Evolutionary conservation across 37 sponge, comb jelly and placozoan genomes (phyloP), one percentile per base, ranked within the genome.

Genomic region (Ianthella basta): DNA sequence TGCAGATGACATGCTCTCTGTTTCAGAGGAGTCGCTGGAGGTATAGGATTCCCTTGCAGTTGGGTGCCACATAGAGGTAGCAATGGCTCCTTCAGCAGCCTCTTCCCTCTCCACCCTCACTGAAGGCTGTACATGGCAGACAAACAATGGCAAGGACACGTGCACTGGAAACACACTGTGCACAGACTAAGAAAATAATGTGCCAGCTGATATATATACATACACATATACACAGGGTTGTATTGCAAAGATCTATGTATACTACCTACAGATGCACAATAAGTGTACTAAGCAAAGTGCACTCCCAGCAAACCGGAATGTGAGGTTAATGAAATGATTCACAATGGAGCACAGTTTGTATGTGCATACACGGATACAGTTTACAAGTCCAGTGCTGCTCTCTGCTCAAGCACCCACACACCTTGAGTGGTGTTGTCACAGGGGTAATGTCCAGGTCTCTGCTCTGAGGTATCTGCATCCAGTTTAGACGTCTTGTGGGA

Each of bases 381-480:
- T n/a, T n/a, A n/a, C n/a, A n/a, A n/a, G n/a, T n/a, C n/a, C n/a
- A n/a, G n/a, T n/a, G n/a, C n/a, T n/a, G n/a, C n/a, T n/a, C n/a
- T n/a, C n/a, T n/a, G n/a, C n/a, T n/a, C n/a, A n/a, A n/a, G n/a
- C n/a, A n/a, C n/a, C 25, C 29, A 61, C 24, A 6, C 10, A 75
- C 78, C 78, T 75, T 75, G 5, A 75, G 20, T 19, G 78, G 78
- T 21, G 78, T 75, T n/a, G n/a, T 50, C 21, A 36, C 78, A n/a
- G 78, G 78, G 39, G 78, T 75, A 15, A 75, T 50, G 39, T 75
- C 53, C 54, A 75, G 25, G 39, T 75, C 78, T 53, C 23, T 41
- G 25, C 23, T 24, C 16, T 41, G 37, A 20, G 44, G 20, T 29
- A 1, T n/a, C 8, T 30, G 29, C 18, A 30, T 18, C 8, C 35